Base-by-base conservation (phyloP, 2,113 vertebrate species). In the Triplophysa siluroides region DNA sequence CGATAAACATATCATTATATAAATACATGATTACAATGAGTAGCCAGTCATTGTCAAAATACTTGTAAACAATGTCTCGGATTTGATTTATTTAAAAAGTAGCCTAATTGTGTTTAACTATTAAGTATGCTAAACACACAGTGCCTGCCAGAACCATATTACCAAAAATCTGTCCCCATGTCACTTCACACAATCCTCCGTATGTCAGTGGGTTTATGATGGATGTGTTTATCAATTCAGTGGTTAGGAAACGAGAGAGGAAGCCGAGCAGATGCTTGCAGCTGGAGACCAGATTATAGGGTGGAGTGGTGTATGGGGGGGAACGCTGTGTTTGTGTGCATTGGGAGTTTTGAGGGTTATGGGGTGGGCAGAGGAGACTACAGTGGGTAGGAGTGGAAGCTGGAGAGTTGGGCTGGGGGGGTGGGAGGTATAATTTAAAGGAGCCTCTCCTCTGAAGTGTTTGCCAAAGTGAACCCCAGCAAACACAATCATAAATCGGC, bases 281-380 rank as follows among this genome's bases (percentile, higher is more conserved):
- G 92, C 92, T 94, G 92, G 89, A 88, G 82, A 89, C 87, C 92
- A 93, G 92, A 93, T 92, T 92, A 92, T 4, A 89, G 92, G 91
- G 92, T 91, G 91, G 91, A 92, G 91, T 86, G 89, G 88, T 78
- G 87, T 86, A 86, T 86, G 85, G 88, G 88, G 87, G 88, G 88
- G 86, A 73, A 65, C 69, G 85, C 79, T 68, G 83, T 85, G 89
- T 88, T 89, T 89, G 86, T 88, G 88, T 86, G 89, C 74, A 74
- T 66, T 29, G 84, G 86, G 90, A 90, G 85, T 85, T 84, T 52
- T 68, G 88, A 89, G 87, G 92, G 90, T 90, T 91, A 90, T 81
- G 82, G 88, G 80, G 81, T 83, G 83, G 82, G 68, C 72, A 76
- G 45, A 76, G 63, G 45, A 76, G 62, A 24, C 23, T 84, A 81